These are phyloP conservation scores for Myathropa florea DNA, from an alignment of 2,888 invertebrate species.

Conservation along the genomic window DNA sequence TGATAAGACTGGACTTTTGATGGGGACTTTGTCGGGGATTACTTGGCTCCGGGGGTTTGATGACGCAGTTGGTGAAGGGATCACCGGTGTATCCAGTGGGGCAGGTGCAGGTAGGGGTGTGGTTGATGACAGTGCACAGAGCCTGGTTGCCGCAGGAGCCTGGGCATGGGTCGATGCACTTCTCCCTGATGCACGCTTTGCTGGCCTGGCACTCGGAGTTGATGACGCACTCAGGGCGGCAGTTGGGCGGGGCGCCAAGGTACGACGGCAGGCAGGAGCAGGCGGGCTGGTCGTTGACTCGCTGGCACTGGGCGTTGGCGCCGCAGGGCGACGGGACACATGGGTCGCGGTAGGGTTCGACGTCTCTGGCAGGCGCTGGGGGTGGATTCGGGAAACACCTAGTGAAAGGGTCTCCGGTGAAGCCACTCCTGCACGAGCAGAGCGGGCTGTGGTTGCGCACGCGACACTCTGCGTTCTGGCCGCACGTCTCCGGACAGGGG, in stretches of 20 bases:
- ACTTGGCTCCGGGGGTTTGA: conserved; percentile 78
- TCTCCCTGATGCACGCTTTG: conserved; percentile 85
- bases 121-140: conserved; percentile 83
- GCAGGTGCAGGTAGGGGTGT: conserved; percentile 85
- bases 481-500: conserved; percentile 89
- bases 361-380: conserved; percentile 72
- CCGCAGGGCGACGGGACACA: conserved; percentile 87
- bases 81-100: conserved; percentile 83
- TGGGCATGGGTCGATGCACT: conserved; percentile 86
- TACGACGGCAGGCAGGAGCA: conserved; percentile 84
- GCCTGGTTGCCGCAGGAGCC: conserved; percentile 85
- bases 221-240: conserved; percentile 85
- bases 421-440: conserved; percentile 85
- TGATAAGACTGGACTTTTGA: background rate
- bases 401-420: conserved; percentile 86
- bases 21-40: conserved; percentile 33
- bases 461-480: conserved; percentile 84
- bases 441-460: conserved; percentile 86
- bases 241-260: conserved; percentile 86
- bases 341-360: conserved; percentile 81
- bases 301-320: conserved; percentile 83
- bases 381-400: conserved; percentile 81
- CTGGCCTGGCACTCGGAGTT: conserved; percentile 86
- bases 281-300: conserved; percentile 82
- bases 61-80: conserved; percentile 83